Evolutionary conservation across 2,888 invertebrate genomes (phyloP), one percentile per base, ranked within the genome.

Genomic region (Microctonus hyperodae): DNA sequence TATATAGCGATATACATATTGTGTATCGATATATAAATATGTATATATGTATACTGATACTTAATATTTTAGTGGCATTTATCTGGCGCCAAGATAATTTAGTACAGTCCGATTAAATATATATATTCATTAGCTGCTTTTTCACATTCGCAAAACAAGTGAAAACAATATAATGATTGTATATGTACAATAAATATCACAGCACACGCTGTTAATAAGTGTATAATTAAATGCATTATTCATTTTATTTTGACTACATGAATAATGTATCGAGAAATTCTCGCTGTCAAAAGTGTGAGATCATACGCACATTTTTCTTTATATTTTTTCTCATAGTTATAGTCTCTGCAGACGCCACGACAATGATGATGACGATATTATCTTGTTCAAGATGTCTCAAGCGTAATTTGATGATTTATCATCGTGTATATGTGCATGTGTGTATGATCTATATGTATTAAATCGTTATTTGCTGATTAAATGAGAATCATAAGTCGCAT

Each of bases 221-320:
- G 1, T 50, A n/a, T n/a, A 31, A 16, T 31, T 31, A 31, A 31
- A 6, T 53, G 1, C 2, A 31, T 13, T 55, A 10, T 13, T 25
- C n/a, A 20, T 16, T 55, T n/a, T 16, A 9, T 23, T 9, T 50
- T 50, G 6, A 1, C 20, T 50, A 23, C 13, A 22, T 50, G 13
- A 9, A 13, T 23, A 51, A 23, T 23, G 9, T 51, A 13, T 51
- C 40, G 50, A 37, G 65, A 61, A 69, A 65, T 55, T 53, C 58
- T 25, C 55, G 56, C 56, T 66, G 55, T 37, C 53, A 65, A 64
- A 65, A 64, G 53, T 64, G 67, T 73, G 73, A 73, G 72, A 72
- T 72, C 71, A 73, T 68, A 69, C 57, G 73, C 69, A 67, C 57
- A 55, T 67, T 66, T 64, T 69, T 57, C 35, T 20, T 55, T 31